Conservation (phyloP, 2,888 invertebrate species). For the Sicus ferrugineus region DNA sequence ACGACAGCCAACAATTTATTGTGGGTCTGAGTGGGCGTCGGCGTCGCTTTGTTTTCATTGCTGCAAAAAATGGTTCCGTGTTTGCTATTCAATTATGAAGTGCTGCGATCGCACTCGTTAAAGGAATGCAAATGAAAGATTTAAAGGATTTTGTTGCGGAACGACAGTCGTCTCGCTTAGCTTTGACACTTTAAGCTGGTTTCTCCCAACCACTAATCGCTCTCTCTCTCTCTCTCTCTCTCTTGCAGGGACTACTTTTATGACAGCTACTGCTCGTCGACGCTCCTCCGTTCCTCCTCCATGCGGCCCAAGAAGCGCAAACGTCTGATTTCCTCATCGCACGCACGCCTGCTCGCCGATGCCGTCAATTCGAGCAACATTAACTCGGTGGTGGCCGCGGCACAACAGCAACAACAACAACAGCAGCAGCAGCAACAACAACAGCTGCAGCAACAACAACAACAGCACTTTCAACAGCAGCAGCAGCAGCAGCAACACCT, state of each 20-base stretch:
- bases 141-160: too few relatives aligned
- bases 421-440: conserved; percentile 51
- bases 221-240: conserved; percentile 40
- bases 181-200: too few relatives aligned
- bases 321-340: conserved; percentile 61
- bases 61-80: conserved; percentile 10
- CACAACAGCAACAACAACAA: conserved; percentile 53
- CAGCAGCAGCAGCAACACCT: conserved; percentile 55
- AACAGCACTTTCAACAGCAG: conserved; percentile 51
- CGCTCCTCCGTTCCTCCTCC: conserved; percentile 59
- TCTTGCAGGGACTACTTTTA: conserved; percentile 70
- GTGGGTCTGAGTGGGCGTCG: not conserved
- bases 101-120: conserved; percentile 37
- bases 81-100: conserved; percentile 53
- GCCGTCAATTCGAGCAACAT: conserved; percentile 53
- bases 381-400: conserved; percentile 53
- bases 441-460: conserved; percentile 44
- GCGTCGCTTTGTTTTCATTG: conserved; percentile 7
- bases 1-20: conserved; percentile 18
- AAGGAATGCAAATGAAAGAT: too few relatives aligned
- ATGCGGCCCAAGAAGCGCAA: conserved; percentile 64
- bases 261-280: conserved; percentile 66
- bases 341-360: conserved; percentile 52
- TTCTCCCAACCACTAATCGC: too few relatives aligned
- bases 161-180: too few relatives aligned